Evolutionary conservation across 2,888 invertebrate genomes (phyloP).

Genomic region (Hemaris fuciformis): DNA sequence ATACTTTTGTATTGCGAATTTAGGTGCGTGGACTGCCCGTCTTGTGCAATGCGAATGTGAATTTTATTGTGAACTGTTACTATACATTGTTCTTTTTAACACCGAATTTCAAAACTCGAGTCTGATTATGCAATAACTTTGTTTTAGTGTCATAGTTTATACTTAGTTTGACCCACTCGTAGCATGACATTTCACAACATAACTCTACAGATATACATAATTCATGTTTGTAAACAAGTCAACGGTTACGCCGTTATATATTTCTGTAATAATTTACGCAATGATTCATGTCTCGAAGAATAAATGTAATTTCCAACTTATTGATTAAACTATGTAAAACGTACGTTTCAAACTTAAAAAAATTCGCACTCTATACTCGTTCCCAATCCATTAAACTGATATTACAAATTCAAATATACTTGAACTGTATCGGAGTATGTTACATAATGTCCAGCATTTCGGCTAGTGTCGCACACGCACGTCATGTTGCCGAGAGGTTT

Average conservation of each 20-base stretch:
- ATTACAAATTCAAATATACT: neutral
- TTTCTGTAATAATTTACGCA: neutral
- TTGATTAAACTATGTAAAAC: neutral
- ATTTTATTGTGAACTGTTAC: slow-evolving; percentile 42
- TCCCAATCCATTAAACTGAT: neutral
- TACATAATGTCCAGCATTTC: neutral
- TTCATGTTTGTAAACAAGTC: neutral
- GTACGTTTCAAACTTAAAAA: neutral
- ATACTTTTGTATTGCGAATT: slow-evolving; percentile 32
- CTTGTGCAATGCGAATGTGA: slow-evolving; percentile 61
- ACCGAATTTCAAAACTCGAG: slow-evolving; percentile 12
- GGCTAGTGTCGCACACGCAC: slow-evolving; percentile 4
- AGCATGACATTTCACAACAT: neutral
- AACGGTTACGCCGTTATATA: too few relatives aligned
- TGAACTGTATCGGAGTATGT: neutral
- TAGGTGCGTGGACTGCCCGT: slow-evolving; percentile 5
- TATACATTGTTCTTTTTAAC: slow-evolving; percentile 38
- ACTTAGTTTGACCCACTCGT: neutral
- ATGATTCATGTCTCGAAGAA: neutral
- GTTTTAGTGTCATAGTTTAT: neutral
- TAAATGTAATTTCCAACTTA: neutral
- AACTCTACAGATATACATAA: neutral
- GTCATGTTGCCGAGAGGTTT: slow-evolving; percentile 23
- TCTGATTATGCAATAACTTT: slow-evolving; percentile 7
- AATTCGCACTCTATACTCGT: neutral